A percentile compares a stretch with the other conserved stretches of the same genome.
phyloP scores from a whole-genome alignment of 2,113 vertebrate species.

The Sturnus vulgaris region DNA sequence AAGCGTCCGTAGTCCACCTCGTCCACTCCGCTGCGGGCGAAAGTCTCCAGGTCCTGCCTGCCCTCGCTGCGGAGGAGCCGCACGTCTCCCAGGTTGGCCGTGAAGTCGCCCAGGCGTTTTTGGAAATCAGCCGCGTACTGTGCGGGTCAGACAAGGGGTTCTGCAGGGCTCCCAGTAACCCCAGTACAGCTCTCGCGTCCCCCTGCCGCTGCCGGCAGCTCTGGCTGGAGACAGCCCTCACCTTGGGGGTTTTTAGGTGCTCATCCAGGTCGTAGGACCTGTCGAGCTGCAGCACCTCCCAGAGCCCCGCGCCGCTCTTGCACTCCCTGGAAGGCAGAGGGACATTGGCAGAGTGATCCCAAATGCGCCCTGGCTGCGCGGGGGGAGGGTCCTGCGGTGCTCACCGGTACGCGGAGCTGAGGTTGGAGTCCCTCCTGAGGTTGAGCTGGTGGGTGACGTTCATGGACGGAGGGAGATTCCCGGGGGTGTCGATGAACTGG shows the following conservation, averaged over 20 bases:
- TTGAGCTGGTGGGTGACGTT: constrained; percentile 68
- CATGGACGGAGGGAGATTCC: constrained; percentile 67
- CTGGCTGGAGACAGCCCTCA: neutral
- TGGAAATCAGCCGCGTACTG: constrained; percentile 65
- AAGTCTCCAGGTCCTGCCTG: constrained; percentile 60
- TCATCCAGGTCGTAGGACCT: constrained; percentile 61
- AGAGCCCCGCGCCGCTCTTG: constrained; percentile 61
- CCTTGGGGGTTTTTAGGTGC: constrained; percentile 65
- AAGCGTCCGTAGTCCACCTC: constrained; percentile 45
- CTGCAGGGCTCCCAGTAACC: neutral
- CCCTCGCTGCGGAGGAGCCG: constrained; percentile 57
- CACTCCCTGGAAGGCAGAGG: constrained; percentile 66
- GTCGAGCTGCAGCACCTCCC: constrained; percentile 70
- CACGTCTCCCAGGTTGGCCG: neutral
- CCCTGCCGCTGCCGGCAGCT: neutral
- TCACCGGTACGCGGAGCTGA: constrained; percentile 69
- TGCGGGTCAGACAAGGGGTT: fast-evolving
- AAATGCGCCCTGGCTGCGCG: fast-evolving
- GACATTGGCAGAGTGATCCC: fast-evolving
- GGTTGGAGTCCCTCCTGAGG: constrained; percentile 62
- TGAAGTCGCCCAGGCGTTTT: constrained; percentile 30
- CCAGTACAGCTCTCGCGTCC: fast-evolving
- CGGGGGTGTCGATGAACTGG: constrained; percentile 76
- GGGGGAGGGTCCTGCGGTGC: neutral
- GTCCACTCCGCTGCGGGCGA: constrained; percentile 49